Evolutionary conservation across 2,113 vertebrate species (phyloP).

Genomic region (Morone saxatilis): DNA sequence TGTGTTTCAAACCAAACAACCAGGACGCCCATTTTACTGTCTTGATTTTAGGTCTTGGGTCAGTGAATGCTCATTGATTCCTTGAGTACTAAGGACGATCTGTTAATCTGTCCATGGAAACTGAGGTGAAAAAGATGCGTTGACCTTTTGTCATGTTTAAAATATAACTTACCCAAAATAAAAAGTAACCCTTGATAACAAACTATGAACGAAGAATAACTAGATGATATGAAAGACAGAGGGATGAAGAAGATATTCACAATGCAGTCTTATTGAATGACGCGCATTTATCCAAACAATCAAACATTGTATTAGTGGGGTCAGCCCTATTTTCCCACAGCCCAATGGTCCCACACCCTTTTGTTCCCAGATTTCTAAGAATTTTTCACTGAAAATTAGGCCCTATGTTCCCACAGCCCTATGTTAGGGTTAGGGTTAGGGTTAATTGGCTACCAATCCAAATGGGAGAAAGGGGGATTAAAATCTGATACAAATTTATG

Average conservation of each 20-base stretch:
- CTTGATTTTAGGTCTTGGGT: neutral
- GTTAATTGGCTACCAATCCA: no score
- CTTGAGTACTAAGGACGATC: neutral
- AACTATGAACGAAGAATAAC: no score
- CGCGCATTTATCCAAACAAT: no score
- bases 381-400: no score
- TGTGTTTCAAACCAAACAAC: neutral
- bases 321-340: no score
- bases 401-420: no score
- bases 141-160: neutral
- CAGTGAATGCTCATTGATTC: neutral
- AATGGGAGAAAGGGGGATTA: no score
- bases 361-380: no score
- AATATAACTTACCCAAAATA: neutral
- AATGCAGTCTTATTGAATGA: neutral
- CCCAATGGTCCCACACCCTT: no score
- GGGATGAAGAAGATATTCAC: neutral
- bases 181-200: neutral
- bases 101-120: neutral
- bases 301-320: no score
- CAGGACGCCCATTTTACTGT: neutral
- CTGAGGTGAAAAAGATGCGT: neutral
- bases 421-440: no score
- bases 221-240: neutral
- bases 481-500: no score